Evolutionary conservation across 2,888 invertebrate species (phyloP), one percentile per base, ranked within the genome.

Genomic region (Drosophila picticornis): DNA sequence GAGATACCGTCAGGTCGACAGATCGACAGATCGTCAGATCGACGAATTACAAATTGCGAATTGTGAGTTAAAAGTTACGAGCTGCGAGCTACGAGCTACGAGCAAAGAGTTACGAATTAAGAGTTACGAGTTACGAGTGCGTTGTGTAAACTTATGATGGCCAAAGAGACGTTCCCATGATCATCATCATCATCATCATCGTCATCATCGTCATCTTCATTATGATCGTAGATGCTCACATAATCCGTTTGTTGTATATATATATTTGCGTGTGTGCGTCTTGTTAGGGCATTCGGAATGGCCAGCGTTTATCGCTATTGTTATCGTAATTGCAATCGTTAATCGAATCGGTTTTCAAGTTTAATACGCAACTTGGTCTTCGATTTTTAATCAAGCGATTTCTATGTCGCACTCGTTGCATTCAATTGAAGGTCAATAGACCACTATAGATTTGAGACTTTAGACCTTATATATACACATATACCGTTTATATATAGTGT

Each of bases 351-450:
- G n/a, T 40, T 31, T 72, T 89, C 88, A 85, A 82, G 85, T 82
- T 87, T 84, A 89, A 89, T 87, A 77, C 73, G 71, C 32, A 65
- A 69, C 50, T 75, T 69, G 88, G 64, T 84, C 88, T 85, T 87
- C 27, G 89, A 72, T 32, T 56, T 59, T 27, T 89, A 85, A 85
- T 89, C 74, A 72, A 80, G 72, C 85, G 75, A 85, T 85, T 85
- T 89, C 84, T 89, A 89, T 88, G 75, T 72, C 62, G 31, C 57
- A 31, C 83, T 48, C 40, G 69, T 56, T 86, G 89, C 88, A 75
- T 46, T 74, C 40, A 34, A 38, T 34, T n/a, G 51, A 63, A 88
- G 83, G 81, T 77, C 59, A 34, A 25, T 19, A n/a, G n/a, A n/a
- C 31, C 9, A 31, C 22, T n/a, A 22, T 16, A n/a, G 40, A 16